Base-by-base conservation (phyloP, 2,113 vertebrate genomes). In the Saimiri boliviensis region DNA sequence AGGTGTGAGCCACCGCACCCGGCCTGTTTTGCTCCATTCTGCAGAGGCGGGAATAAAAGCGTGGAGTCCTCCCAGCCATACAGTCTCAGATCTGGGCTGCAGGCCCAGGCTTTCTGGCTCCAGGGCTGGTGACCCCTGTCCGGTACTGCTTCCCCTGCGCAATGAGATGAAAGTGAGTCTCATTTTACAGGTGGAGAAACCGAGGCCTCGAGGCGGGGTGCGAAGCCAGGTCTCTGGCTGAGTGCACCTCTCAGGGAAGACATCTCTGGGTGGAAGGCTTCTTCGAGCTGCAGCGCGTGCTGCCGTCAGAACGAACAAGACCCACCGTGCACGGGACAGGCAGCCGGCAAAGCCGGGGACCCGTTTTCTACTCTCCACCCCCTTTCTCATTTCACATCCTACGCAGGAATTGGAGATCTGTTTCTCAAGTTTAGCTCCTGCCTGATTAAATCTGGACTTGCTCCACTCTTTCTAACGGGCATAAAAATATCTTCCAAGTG, bases 271-370 rank as follows among this genome's bases (percentile, higher is more conserved):
- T 0, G 10, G 32, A 14, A n/a, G 45, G 21, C 30, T 9, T 47
- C 11, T 0, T 0, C 2, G n/a, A 40, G 27, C 47, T 3, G 0
- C 37, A 0, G 23, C 2, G 11, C 7, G 13, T 0, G 8, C 3
- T 0, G 27, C 58, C 1, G 11, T 92, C 45, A 1, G 3, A 27
- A n/a, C 0, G 4, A 70, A 45, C 0, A 17, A 10, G 14, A 0
- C 30, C 20, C 0, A 0, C 37, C 2, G 0, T 25, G 37, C 23
- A 6, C 0, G 45, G 3, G 68, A 23, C 5, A 0, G 30, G 6
- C 12, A 1, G 2, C 7, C 32, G 14, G 40, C 21, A 0, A 40
- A 1, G 20, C 77, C 3, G 2, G 27, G 77, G 30, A 17, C 1
- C 8, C 0, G 3, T 23, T 16, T 11, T 32, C 30, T 16, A 32